A percentile compares a stretch with the other conserved stretches of the same genome.
phyloP scores from a whole-genome alignment of 1,140 invertebrate species.

The Scaptomyza graminum region DNA sequence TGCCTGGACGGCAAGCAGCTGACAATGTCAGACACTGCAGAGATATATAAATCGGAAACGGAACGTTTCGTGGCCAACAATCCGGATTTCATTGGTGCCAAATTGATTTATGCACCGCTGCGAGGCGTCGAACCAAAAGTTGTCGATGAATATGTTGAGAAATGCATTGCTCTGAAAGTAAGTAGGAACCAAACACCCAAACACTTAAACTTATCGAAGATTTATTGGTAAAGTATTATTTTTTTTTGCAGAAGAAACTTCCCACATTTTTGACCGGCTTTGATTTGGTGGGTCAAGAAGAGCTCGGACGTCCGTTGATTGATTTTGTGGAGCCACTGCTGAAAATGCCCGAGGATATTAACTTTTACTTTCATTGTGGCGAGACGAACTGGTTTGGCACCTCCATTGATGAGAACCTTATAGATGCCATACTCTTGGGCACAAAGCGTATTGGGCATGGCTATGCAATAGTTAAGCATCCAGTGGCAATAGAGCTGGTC shows the following conservation, averaged over 20 bases:
- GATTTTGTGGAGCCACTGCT: slow-evolving; percentile 86
- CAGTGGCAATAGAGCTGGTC: slow-evolving; percentile 86
- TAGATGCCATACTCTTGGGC: slow-evolving; percentile 91
- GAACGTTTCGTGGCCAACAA: slow-evolving; percentile 85
- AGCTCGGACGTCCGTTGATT: slow-evolving; percentile 86
- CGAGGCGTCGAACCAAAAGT: slow-evolving; percentile 80
- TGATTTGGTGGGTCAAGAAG: slow-evolving; percentile 91
- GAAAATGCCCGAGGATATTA: slow-evolving; percentile 84
- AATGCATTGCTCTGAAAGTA: slow-evolving; percentile 50
- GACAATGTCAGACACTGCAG: slow-evolving; percentile 84
- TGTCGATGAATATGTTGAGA: slow-evolving; percentile 84
- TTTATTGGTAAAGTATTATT: background rate
- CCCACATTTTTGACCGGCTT: slow-evolving; percentile 87
- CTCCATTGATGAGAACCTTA: slow-evolving; percentile 88
- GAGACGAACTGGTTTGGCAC: slow-evolving; percentile 91
- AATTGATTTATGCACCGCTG: slow-evolving; percentile 88
- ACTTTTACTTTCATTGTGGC: slow-evolving; percentile 92
- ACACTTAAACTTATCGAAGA: background rate
- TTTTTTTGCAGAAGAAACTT: slow-evolving; percentile 59
- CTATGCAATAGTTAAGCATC: slow-evolving; percentile 91
- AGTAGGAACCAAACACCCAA: background rate
- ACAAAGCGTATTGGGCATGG: slow-evolving; percentile 88
- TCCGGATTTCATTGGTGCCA: slow-evolving; percentile 88
- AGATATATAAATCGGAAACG: slow-evolving; percentile 86
- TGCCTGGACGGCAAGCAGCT: slow-evolving; percentile 87